A percentile compares a stretch with the other conserved stretches of the same genome.
Conservation (phyloP, 2,888 invertebrate species). For the Brassicogethes aeneus region DNA sequence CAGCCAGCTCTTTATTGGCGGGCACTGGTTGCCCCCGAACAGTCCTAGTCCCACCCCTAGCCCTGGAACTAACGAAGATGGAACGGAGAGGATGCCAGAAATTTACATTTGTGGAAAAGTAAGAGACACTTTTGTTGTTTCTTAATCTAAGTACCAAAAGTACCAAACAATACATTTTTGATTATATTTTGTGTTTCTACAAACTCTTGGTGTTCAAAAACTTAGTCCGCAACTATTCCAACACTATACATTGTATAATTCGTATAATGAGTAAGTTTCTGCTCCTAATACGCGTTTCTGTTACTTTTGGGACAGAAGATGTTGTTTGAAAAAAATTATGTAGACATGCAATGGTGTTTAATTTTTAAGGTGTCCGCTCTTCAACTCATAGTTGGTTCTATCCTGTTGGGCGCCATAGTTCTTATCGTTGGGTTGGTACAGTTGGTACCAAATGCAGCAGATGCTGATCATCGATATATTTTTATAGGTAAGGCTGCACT, state of each 20-base stretch:
- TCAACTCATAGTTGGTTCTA: slow-evolving; percentile 64
- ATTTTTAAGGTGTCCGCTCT: slow-evolving; percentile 63
- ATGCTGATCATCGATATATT: slow-evolving; percentile 63
- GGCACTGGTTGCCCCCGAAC: slow-evolving; percentile 52
- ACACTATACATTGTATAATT: no score
- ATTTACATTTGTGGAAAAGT: slow-evolving; percentile 69
- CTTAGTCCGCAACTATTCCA: no score
- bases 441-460: slow-evolving; percentile 67
- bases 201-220: no score
- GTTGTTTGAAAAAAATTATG: background rate
- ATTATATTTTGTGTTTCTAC: background rate
- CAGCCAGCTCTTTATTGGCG: slow-evolving; percentile 57
- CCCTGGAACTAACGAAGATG: slow-evolving; percentile 46
- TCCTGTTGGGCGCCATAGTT: slow-evolving; percentile 64
- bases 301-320: no score
- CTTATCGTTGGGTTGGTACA: slow-evolving; percentile 69
- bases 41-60: slow-evolving; percentile 56
- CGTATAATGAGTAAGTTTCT: no score
- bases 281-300: no score
- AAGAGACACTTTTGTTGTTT: no score
- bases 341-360: background rate
- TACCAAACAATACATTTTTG: background rate
- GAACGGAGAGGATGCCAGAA: slow-evolving; percentile 51
- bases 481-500: no score
- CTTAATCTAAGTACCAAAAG: no score